Conservation (phyloP, 2,888 invertebrate genomes). For the Nymphalis polychloros region DNA sequence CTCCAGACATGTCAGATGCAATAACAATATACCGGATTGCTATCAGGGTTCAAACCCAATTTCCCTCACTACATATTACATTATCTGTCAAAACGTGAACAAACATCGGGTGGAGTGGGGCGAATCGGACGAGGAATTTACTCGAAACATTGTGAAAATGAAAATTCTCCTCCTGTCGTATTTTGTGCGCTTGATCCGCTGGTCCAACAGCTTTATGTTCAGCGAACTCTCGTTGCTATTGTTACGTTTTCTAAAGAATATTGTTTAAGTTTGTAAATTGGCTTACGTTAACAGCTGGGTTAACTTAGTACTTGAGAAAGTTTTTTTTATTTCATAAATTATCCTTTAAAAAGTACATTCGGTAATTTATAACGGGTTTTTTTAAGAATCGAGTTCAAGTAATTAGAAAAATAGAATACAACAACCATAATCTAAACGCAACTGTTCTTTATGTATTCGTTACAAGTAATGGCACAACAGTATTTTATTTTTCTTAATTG, state of each 20-base stretch:
- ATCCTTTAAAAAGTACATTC: background rate
- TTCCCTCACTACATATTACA: constrained; percentile 62
- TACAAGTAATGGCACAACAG: no score
- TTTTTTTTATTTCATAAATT: background rate
- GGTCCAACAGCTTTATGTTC: constrained; percentile 13
- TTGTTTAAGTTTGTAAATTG: constrained; percentile 9
- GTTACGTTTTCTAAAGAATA: constrained; percentile 6
- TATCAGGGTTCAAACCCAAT: constrained; percentile 55
- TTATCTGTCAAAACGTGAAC: constrained; percentile 63
- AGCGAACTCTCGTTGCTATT: constrained; percentile 2
- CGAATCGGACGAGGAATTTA: constrained; percentile 42
- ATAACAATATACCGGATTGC: constrained; percentile 47
- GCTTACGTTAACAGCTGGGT: constrained; percentile 6
- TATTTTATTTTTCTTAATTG: no score
- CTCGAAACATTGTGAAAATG: constrained; percentile 45
- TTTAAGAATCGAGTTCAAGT: background rate
- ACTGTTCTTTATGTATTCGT: no score
- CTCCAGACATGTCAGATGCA: constrained; percentile 47
- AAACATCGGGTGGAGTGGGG: constrained; percentile 43
- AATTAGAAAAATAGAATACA: no score
- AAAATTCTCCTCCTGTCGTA: constrained; percentile 37
- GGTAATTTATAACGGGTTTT: background rate
- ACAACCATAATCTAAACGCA: no score
- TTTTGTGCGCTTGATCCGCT: constrained; percentile 13
- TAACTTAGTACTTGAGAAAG: background rate